A percentile compares a stretch with the other conserved stretches of the same genome.
Conservation (phyloP, 2,797 vertebrate species). For the Nannoperca australis region DNA sequence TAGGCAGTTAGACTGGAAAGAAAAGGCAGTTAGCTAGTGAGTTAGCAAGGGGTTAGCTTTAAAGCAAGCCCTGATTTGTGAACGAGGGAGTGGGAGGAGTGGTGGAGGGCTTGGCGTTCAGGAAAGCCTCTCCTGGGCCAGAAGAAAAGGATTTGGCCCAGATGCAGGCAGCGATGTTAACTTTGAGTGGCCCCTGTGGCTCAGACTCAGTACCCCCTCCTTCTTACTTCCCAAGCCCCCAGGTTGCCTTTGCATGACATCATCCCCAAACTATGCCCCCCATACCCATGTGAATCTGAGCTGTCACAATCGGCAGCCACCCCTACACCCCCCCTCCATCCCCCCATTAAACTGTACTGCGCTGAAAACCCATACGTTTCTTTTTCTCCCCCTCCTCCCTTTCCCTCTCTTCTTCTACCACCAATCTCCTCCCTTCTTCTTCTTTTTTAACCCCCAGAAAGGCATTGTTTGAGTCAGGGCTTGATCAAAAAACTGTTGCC, state of each 20-base stretch:
- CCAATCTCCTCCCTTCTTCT: constrained; percentile 86
- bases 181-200: constrained; percentile 88
- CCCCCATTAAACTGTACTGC: constrained; percentile 91
- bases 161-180: constrained; percentile 89
- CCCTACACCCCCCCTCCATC: constrained; percentile 23
- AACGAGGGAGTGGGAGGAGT: constrained; percentile 66
- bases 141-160: constrained; percentile 87
- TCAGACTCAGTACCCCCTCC: constrained; percentile 79
- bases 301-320: constrained; percentile 89
- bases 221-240: constrained; percentile 89
- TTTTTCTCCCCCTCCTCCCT: constrained; percentile 48
- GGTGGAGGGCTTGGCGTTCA: constrained; percentile 67
- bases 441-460: constrained; percentile 89
- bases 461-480: constrained; percentile 92
- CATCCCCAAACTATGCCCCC: constrained; percentile 96
- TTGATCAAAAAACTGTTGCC: constrained; percentile 99
- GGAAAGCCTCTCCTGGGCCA: constrained; percentile 77
- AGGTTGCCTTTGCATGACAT: constrained; percentile 99
- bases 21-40: constrained; percentile 70
- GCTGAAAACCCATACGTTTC: constrained; percentile 91
- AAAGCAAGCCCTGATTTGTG: constrained; percentile 71
- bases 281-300: constrained; percentile 98
- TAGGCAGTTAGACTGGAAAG: constrained; percentile 46
- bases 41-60: constrained; percentile 72
- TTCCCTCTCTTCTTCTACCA: constrained; percentile 71